A percentile compares a stretch with the other conserved stretches of the same genome.
Conservation (phyloP, 2,888 invertebrate species). For the Apotomis capreana region DNA sequence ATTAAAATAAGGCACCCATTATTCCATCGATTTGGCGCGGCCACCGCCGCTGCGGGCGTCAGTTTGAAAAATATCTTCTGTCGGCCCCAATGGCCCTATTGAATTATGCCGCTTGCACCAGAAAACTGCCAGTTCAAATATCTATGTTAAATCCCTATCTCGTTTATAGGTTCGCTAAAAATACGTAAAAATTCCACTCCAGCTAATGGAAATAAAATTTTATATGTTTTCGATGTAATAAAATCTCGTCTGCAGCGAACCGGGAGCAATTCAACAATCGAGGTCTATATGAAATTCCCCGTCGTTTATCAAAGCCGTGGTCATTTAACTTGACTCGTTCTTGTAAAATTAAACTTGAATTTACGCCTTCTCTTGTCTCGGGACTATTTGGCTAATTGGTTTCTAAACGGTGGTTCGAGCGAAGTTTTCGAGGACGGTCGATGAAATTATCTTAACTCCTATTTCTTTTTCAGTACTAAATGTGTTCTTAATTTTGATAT, state of each 20-base stretch:
- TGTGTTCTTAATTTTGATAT: background rate
- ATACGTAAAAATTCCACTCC: conserved; percentile 23
- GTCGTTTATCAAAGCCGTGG: conserved; percentile 8
- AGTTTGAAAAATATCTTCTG: conserved; percentile 26
- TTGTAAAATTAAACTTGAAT: conserved; percentile 26
- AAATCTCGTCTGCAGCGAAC: conserved; percentile 14
- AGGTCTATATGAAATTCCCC: conserved; percentile 31
- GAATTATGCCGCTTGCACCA: conserved; percentile 19
- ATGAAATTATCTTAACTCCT: conserved; percentile 8
- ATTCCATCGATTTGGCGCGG: conserved; percentile 27
- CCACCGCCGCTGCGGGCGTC: conserved; percentile 13
- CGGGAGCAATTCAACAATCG: conserved; percentile 12
- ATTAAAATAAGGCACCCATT: conserved; percentile 15
- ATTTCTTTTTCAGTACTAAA: background rate
- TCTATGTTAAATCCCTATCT: conserved; percentile 12
- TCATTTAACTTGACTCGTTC: conserved; percentile 20
- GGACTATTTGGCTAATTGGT: conserved; percentile 34
- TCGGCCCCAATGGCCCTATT: conserved; percentile 10
- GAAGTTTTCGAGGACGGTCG: conserved; percentile 16
- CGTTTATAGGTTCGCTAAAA: conserved; percentile 20
- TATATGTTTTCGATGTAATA: conserved; percentile 18
- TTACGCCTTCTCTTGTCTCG: conserved; percentile 15
- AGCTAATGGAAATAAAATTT: conserved; percentile 25
- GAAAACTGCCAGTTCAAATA: conserved; percentile 9
- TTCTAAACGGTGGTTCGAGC: conserved; percentile 29